Base-by-base conservation (phyloP, 2,113 vertebrate species). In the Nicator chloris region DNA sequence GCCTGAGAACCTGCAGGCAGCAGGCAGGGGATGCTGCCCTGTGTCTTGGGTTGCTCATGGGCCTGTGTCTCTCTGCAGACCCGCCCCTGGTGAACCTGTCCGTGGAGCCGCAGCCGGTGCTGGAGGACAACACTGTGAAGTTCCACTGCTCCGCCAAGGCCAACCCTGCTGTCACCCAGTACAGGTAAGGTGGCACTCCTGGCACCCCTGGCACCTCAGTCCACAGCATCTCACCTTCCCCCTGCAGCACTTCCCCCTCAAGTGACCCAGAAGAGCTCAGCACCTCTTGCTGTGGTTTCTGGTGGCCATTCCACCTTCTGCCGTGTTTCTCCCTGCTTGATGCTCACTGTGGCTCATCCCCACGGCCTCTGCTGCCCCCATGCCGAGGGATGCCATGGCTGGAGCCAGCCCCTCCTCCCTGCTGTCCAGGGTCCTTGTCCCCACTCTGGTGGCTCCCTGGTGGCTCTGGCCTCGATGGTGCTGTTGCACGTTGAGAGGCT, bases 61-160 rank as follows among this genome's bases (percentile, higher is more conserved):
- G 11, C 16, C 79, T 24, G 18, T 83, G 10, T 9, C 79, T 92
- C 77, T 49, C 59, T 95, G 75, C 98, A 99, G 99, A 99, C 94
- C 98, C 99, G 1, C 99, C 99, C 0, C 98, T 99, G 65, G 99
- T 99, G 93, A 99, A 99, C 97, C 97, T 99, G 71, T 99, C 99
- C 0, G 99, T 99, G 97, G 99, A 99, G 88, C 99, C 99, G 0
- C 99, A 99, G 97, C 99, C 99, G 0, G 98, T 99, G 70, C 97
- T 99, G 50, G 99, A 99, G 94, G 99, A 99, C 57, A 99, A 99
- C 86, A 97, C 98, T 3, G 99, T 99, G 91, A 99, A 98, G 56
- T 99, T 99, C 96, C 98, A 99, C 96, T 99, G 99, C 97, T 99
- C 99, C 0, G 99, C 99, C 78, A 99, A 99, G 97, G 99, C 99